Percentiles rank a stretch among this genome's conserved stretches.
Conservation (phyloP, 2,113 vertebrate species). For the Thermophis baileyi region DNA sequence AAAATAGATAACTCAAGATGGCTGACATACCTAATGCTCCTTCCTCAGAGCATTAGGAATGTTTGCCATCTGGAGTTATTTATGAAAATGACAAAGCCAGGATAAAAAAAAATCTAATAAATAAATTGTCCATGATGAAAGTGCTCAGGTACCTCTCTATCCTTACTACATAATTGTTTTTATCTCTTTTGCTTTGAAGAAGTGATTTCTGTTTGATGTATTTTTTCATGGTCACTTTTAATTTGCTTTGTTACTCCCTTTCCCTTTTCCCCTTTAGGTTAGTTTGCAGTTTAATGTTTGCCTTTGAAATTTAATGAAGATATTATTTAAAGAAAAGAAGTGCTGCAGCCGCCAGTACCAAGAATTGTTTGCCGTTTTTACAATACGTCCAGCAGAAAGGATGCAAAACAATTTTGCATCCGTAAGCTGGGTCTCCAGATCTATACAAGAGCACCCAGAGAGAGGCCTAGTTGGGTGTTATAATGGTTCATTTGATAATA, state of each 20-base stretch:
- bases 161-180: not conserved
- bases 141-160: not conserved
- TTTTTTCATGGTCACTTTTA: not conserved
- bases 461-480: not conserved
- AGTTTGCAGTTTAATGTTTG: not conserved
- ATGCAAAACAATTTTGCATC: not conserved
- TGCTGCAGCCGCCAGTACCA: not conserved
- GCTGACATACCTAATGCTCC: too few relatives aligned
- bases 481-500: conserved; percentile 14
- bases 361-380: not conserved
- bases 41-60: not conserved
- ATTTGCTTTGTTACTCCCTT: not conserved
- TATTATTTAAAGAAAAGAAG: not conserved
- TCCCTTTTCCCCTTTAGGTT: not conserved
- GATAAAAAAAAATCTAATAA: not conserved
- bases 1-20: not conserved
- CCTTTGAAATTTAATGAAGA: not conserved
- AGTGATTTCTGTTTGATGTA: not conserved
- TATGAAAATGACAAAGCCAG: not conserved
- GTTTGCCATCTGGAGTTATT: not conserved
- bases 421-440: not conserved
- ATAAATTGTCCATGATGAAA: not conserved
- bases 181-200: not conserved
- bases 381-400: not conserved
- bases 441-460: not conserved